A percentile compares a stretch with the other conserved stretches of the same genome.
These are phyloP conservation scores for Rhagium mordax DNA, from an alignment of 2,888 invertebrate genomes.

Conservation along the genomic window DNA sequence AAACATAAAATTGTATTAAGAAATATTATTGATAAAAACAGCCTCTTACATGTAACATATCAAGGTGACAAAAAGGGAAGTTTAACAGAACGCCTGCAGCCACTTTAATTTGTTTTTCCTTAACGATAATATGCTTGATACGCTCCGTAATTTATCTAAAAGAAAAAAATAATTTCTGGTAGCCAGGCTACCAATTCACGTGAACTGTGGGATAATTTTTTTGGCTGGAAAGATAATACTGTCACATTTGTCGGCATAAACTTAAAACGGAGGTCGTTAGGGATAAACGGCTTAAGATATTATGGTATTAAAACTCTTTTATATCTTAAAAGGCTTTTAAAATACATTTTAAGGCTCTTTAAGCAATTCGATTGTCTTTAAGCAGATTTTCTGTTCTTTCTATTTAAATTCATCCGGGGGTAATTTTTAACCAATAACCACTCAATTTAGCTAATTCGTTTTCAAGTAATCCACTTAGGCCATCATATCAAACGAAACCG, in stretches of 20 bases:
- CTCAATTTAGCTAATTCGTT: conserved; percentile 15
- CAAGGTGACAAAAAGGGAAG: background rate
- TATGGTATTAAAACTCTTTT: conserved; percentile 18
- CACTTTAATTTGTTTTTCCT: background rate
- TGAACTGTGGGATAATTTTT: conserved; percentile 28
- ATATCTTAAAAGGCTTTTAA: conserved; percentile 30
- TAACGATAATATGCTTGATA: background rate
- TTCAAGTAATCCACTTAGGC: conserved; percentile 4
- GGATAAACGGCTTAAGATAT: conserved; percentile 32
- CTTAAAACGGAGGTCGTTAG: conserved; percentile 16
- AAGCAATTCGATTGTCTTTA: conserved; percentile 6
- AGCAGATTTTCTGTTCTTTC: conserved; percentile 7
- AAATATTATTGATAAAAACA: background rate
- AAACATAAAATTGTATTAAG: background rate
- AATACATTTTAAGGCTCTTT: conserved; percentile 8
- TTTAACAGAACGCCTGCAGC: background rate
- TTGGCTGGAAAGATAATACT: conserved; percentile 15
- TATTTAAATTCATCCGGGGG: conserved; percentile 6
- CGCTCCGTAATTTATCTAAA: background rate
- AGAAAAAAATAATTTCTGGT: conserved; percentile 14
- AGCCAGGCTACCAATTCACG: conserved; percentile 12
- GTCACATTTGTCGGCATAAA: conserved; percentile 26
- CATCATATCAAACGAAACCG: no score
- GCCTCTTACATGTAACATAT: background rate
- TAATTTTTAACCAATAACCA: conserved; percentile 11